These are phyloP conservation scores for Holothuria leucospilota DNA, from an alignment of 53 echinoderm and acorn worm species.

Conservation along the genomic window DNA sequence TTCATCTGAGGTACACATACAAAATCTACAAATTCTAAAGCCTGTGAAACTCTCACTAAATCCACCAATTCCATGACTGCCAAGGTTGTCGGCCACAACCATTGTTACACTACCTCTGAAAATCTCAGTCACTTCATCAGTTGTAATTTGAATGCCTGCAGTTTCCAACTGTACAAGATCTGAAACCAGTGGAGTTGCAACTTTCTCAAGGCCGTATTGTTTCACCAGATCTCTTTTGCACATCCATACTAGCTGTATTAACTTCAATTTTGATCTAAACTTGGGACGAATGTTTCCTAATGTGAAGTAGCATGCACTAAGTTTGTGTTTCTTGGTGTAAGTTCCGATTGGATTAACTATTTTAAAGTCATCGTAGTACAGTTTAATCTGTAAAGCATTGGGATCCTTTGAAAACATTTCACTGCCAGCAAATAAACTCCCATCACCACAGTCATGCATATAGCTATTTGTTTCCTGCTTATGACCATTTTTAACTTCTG, in stretches of 20 bases:
- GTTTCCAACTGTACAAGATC: constrained; percentile 57
- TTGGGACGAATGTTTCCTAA: constrained; percentile 62
- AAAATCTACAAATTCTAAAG: constrained; percentile 59
- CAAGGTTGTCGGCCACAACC: constrained; percentile 69
- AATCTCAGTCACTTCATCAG: constrained; percentile 47
- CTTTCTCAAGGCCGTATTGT: constrained; percentile 16
- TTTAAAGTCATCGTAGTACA: constrained; percentile 62
- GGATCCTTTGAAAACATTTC: constrained; percentile 37
- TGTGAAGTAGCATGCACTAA: constrained; percentile 52
- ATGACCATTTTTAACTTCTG: constrained; percentile 56
- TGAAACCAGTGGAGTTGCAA: constrained; percentile 47
- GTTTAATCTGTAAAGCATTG: constrained; percentile 10
- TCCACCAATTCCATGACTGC: constrained; percentile 66
- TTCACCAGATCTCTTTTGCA: constrained; percentile 20
- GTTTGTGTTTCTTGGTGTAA: constrained; percentile 51
- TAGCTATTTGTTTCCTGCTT: not conserved
- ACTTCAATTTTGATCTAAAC: constrained; percentile 56
- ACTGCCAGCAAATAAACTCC: constrained; percentile 6
- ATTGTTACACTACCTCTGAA: constrained; percentile 62
- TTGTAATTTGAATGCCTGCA: constrained; percentile 21
- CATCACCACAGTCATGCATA: constrained; percentile 55
- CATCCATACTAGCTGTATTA: constrained; percentile 45
- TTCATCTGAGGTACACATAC: constrained; percentile 53
- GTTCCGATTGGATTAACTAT: constrained; percentile 61
- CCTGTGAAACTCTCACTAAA: constrained; percentile 55